phyloP scores from a whole-genome alignment of 2,113 vertebrate genomes.

The Pantherophis guttatus region DNA sequence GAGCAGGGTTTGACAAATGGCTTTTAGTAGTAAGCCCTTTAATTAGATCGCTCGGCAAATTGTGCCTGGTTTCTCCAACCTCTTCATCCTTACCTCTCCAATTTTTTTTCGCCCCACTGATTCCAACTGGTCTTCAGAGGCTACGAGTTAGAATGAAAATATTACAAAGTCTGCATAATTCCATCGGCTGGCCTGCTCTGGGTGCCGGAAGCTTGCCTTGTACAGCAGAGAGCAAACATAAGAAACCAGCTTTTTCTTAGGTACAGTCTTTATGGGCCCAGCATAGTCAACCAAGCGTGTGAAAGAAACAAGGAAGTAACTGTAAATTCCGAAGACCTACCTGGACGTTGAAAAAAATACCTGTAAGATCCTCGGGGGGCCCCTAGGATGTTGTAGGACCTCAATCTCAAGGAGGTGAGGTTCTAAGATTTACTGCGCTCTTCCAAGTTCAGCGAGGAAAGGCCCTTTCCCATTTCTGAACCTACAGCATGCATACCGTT shows the following conservation, averaged over 20 bases:
- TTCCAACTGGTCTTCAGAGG: neutral
- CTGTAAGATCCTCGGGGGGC: neutral
- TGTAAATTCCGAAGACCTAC: neutral
- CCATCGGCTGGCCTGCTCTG: too few species aligned
- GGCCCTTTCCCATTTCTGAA: neutral
- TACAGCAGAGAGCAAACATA: too few species aligned
- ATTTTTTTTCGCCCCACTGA: neutral
- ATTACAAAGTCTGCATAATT: neutral
- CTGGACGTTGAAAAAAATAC: neutral
- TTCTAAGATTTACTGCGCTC: neutral
- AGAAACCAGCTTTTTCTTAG: neutral
- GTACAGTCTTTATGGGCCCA: neutral
- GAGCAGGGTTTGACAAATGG: slow-evolving; percentile 50
- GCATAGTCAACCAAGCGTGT: neutral
- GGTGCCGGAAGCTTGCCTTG: too few species aligned
- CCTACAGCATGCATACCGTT: neutral
- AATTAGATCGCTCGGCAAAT: slow-evolving; percentile 31
- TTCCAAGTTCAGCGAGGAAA: neutral
- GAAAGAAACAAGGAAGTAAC: neutral
- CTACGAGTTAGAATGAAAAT: neutral
- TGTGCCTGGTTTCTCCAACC: neutral
- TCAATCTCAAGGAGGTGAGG: neutral
- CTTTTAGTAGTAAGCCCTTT: slow-evolving; percentile 34
- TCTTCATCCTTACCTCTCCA: neutral
- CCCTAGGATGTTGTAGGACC: neutral